Evolutionary conservation across 2,797 vertebrate genomes (phyloP).

Genomic region (Macropodus opercularis): DNA sequence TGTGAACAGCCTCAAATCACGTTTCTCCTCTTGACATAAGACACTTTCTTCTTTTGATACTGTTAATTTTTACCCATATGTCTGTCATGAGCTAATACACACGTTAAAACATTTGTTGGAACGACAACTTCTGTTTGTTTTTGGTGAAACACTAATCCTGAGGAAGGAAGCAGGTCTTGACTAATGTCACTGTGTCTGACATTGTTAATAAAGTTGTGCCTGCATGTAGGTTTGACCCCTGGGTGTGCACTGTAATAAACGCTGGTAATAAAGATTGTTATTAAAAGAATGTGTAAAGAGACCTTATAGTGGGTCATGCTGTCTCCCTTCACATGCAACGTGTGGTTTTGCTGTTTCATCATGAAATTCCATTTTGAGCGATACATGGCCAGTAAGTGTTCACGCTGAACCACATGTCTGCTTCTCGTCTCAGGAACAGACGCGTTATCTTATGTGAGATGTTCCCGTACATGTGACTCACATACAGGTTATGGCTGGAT

Average conservation of each 20-base stretch:
- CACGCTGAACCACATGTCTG: no score
- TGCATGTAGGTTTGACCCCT: neutral
- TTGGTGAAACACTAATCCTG: neutral
- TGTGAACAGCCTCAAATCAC: neutral
- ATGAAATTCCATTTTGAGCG: no score
- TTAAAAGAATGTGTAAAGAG: no score
- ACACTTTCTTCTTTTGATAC: neutral
- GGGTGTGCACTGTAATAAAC: neutral
- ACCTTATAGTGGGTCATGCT: no score
- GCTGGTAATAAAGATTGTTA: neutral
- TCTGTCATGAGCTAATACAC: conserved; percentile 16
- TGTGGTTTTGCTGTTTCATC: neutral
- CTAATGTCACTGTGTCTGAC: conserved; percentile 24
- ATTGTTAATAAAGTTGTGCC: neutral
- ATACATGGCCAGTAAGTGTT: no score
- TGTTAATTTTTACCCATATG: conserved; percentile 32
- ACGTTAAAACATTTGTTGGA: conserved; percentile 9
- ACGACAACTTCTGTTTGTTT: conserved; percentile 35
- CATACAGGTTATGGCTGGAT: no score
- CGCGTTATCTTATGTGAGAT: no score
- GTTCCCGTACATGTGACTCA: no score
- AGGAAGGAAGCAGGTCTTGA: conserved; percentile 29
- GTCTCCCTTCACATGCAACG: no score
- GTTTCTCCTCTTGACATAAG: neutral
- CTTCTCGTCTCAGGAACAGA: no score